A percentile compares a stretch with the other conserved stretches of the same genome.
Conservation (phyloP, 2,113 vertebrate genomes). For the Isurus oxyrinchus region DNA sequence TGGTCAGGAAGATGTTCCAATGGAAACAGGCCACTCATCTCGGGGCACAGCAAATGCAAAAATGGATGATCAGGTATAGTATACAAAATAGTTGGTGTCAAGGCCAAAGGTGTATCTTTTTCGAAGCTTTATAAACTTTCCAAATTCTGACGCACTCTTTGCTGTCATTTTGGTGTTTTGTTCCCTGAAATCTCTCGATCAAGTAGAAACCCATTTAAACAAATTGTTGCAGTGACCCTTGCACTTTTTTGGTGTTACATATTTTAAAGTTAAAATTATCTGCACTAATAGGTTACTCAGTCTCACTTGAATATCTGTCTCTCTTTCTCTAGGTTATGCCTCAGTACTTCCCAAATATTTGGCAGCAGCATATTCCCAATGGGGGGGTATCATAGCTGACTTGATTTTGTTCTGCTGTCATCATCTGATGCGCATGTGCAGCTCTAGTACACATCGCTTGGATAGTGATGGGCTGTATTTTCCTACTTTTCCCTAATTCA, state of each 20-base stretch:
- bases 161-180: not conserved
- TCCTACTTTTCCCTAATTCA: not conserved
- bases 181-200: not conserved
- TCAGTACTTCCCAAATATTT: not conserved
- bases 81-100: not conserved
- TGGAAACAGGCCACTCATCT: slow-evolving; percentile 69
- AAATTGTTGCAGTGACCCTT: not conserved
- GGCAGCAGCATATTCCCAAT: not conserved
- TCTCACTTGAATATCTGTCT: not conserved
- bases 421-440: not conserved
- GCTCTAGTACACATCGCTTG: not conserved
- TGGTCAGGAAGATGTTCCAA: slow-evolving; percentile 67
- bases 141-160: not conserved
- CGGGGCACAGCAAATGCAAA: slow-evolving; percentile 68
- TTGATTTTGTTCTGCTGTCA: not conserved
- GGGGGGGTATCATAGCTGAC: not conserved
- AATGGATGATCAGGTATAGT: slow-evolving; percentile 72
- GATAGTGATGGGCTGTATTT: not conserved
- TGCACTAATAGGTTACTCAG: not conserved
- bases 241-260: not conserved
- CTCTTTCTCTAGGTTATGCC: not conserved
- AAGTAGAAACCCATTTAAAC: not conserved
- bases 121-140: not conserved
- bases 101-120: not conserved
- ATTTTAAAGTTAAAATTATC: not conserved